Base-by-base conservation (phyloP, 2,888 invertebrate species). In the Agriopis leucophaearia region DNA sequence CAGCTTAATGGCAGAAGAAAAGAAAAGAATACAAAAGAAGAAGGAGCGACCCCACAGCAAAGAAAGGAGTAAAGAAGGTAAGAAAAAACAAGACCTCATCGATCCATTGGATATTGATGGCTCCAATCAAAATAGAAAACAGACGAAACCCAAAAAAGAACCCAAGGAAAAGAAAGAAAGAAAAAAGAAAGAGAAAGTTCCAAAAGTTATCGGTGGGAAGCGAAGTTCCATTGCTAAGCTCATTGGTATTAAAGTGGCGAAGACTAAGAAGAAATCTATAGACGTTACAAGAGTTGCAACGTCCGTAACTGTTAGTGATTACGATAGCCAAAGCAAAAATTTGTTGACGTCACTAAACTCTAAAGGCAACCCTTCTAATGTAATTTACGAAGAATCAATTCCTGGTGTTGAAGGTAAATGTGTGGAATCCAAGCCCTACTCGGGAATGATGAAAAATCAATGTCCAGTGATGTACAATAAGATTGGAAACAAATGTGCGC, bases 1-100 rank as follows among this genome's bases (percentile, higher is more conserved):
- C 0, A 88, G 88, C 55, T 51, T 80, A 0, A 72, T 82, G 10
- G 78, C 84, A n/a, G 85, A 88, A 69, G 70, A 74, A 9, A 85
- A 27, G 27, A 27, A 86, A 71, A 81, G 77, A 69, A 69, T 62
- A 18, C 81, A 83, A 54, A 85, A 84, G 79, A 89, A 86, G 70
- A 90, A 89, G 42, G 89, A 88, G 75, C 77, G 85, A 70, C 80
- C 88, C 3, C 87, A 83, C 68, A 88, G 88, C 74, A 90, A 87
- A 70, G 90, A 90, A 71, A 85, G 86, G 80, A 87, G 82, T 79
- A 87, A 84, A 80, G 80, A 84, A 66, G 56, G 18, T 10, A 79
- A 55, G 84, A 84, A 74, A 81, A 82, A 71, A 77, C 74, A 42
- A 50, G 65, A 61, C 61, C 38, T 44, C 8, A 51, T 64, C 64